Evolutionary conservation across 2,888 invertebrate genomes (phyloP), one percentile per base, ranked within the genome.

Genomic region (Caenorhabditis auriculariae): DNA sequence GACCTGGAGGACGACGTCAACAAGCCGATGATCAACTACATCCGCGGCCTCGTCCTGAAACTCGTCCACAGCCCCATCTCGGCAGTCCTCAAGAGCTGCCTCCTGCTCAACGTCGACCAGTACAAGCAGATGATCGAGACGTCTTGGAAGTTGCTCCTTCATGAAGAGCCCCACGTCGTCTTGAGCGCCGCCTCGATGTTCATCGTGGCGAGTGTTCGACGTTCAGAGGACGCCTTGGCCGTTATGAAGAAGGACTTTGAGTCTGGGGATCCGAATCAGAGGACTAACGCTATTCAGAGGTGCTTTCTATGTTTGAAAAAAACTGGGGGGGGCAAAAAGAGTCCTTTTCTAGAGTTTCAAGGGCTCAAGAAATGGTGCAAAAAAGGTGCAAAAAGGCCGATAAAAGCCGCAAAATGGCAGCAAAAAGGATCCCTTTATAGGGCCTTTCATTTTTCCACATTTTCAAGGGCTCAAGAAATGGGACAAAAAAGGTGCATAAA

Each of bases 121-220:
- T 74, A 72, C 49, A 64, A 66, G 37, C 86, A 90, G 75, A 88
- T 93, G 35, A 87, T 95, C 60, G 90, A 91, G 0, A 90, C 93
- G 0, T 91, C 93, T 0, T 98, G 98, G 98, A 91, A 94, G 79
- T 85, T 98, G 19, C 85, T 98, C 4, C 83, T 96, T 39, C 95
- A 98, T 81, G 87, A 88, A n/a, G 94, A 94, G 72, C 84, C 85
- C 64, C 85, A 87, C 69, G 78, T 86, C 17, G 82, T 84, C 17
- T 82, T 85, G 23, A 81, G 84, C 57, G 85, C 86, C 43, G 91
- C 93, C 0, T 89, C 93, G 0, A 85, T 94, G 19, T 93, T 96
- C 82, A 91, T 96, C 69, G 86, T 96, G 63, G 89, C 90, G 1
- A 91, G 96, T 0, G 94, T 96, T 0, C 89, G 91, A 77, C 89